Percentiles rank a stretch among this genome's conserved stretches.
These are phyloP conservation scores for Gnathonemus echidnorhynchus DNA, from an alignment of 2,113 vertebrate genomes.

Conservation along the genomic window DNA sequence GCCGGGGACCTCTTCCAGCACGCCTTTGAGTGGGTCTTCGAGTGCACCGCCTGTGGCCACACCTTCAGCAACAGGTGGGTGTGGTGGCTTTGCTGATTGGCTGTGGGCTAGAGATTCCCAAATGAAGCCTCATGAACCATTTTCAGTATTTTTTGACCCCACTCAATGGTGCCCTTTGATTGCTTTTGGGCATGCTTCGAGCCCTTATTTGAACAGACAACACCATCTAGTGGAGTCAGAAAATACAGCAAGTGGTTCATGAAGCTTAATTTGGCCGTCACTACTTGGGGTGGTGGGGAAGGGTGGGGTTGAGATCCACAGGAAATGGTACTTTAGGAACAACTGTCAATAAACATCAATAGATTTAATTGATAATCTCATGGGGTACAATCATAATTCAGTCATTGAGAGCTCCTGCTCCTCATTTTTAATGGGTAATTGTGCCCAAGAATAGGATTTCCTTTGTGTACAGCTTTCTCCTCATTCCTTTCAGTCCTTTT, in stretches of 20 bases:
- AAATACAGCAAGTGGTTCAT: no score
- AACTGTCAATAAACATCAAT: neutral
- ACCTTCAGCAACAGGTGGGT: slow-evolving; percentile 61
- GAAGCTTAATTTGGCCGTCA: no score
- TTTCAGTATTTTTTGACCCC: no score
- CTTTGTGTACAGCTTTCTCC: neutral
- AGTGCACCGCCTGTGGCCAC: slow-evolving; percentile 68
- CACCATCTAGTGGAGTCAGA: no score
- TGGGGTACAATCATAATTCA: neutral
- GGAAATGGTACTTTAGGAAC: neutral
- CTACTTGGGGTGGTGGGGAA: neutral
- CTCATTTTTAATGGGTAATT: neutral
- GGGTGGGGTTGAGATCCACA: neutral
- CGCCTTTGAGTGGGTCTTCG: slow-evolving; percentile 72
- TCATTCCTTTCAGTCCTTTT: neutral
- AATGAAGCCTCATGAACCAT: no score
- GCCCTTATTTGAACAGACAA: no score
- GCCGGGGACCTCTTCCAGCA: slow-evolving; percentile 67
- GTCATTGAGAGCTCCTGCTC: neutral
- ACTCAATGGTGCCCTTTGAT: no score
- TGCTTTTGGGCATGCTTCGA: no score
- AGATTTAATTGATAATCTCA: neutral
- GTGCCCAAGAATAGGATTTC: neutral
- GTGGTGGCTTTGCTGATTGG: neutral
- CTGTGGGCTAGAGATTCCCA: neutral